phyloP scores from a whole-genome alignment of 2,797 vertebrate species.

The Scleropages formosus region DNA sequence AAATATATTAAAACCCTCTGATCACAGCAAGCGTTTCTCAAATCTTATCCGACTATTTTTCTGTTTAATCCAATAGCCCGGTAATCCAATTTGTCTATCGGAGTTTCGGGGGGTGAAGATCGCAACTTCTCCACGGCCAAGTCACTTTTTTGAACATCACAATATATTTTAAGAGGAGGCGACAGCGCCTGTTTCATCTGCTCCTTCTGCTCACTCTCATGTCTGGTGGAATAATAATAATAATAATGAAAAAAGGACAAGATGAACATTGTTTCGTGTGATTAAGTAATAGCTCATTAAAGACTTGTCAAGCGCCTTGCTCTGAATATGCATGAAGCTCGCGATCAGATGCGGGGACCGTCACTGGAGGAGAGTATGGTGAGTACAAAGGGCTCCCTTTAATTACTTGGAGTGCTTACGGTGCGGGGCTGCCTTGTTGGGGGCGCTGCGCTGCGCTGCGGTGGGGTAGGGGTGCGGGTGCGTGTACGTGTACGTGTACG shows the following conservation, averaged over 20 bases:
- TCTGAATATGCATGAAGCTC: slow-evolving; percentile 97
- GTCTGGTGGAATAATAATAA: slow-evolving; percentile 53
- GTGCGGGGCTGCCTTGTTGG: slow-evolving; percentile 89
- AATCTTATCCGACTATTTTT: slow-evolving; percentile 95
- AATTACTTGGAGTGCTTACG: slow-evolving; percentile 96
- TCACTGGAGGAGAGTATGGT: slow-evolving; percentile 91
- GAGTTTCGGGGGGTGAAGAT: slow-evolving; percentile 81
- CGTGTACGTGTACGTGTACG: no score
- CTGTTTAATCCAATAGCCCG: slow-evolving; percentile 97
- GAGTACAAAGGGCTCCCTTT: slow-evolving; percentile 99
- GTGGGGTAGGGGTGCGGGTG: no score
- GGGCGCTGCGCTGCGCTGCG: no score
- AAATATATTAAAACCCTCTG: slow-evolving; percentile 97
- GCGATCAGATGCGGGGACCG: slow-evolving; percentile 92
- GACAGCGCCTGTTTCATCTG: slow-evolving; percentile 76
- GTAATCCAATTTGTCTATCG: slow-evolving; percentile 99
- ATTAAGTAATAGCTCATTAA: slow-evolving; percentile 85
- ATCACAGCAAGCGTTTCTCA: slow-evolving; percentile 96
- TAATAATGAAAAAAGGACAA: slow-evolving; percentile 67
- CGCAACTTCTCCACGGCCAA: slow-evolving; percentile 84
- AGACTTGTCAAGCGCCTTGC: slow-evolving; percentile 81
- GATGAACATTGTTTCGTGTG: slow-evolving; percentile 78
- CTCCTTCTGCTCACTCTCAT: slow-evolving; percentile 65
- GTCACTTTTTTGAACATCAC: slow-evolving; percentile 74
- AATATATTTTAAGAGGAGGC: slow-evolving; percentile 79